These are phyloP conservation scores for Catocala fraxini DNA, from an alignment of 2,888 invertebrate genomes.

Conservation along the genomic window DNA sequence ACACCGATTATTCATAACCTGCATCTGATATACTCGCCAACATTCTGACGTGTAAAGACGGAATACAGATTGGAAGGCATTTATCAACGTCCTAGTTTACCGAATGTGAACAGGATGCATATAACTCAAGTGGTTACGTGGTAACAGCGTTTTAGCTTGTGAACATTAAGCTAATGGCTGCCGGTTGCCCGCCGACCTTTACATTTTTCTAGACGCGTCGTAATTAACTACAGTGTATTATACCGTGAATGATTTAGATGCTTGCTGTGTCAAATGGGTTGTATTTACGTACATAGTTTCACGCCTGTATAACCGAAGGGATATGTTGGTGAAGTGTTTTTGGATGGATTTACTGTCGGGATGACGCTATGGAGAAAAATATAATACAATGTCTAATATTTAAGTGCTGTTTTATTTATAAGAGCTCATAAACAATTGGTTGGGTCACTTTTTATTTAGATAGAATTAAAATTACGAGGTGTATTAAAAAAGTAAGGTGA, in stretches of 20 bases:
- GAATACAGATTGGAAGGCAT: slow-evolving; percentile 46
- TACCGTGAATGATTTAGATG: background rate
- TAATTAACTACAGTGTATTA: slow-evolving; percentile 3
- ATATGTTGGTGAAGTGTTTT: background rate
- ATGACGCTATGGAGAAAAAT: too few species aligned
- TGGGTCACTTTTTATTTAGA: too few species aligned
- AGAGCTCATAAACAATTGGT: too few species aligned
- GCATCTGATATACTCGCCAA: too few species aligned
- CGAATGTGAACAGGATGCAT: slow-evolving; percentile 10
- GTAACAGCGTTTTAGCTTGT: slow-evolving; percentile 7
- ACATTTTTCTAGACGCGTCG: slow-evolving; percentile 5
- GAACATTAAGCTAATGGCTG: slow-evolving; percentile 11
- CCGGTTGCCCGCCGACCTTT: background rate
- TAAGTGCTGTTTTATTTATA: too few species aligned
- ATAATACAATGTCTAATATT: too few species aligned
- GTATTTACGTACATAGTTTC: background rate
- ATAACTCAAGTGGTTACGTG: slow-evolving; percentile 8
- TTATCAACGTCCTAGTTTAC: slow-evolving; percentile 41
- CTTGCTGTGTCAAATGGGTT: background rate
- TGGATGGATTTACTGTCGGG: too few species aligned
- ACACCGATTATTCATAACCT: too few species aligned
- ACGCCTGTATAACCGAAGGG: background rate
- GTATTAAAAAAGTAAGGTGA: too few species aligned
- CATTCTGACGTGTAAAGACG: slow-evolving; percentile 34
- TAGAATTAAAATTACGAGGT: too few species aligned